Evolutionary conservation across 2,113 vertebrate genomes (phyloP).

Genomic region (Crotalus helleri): DNA sequence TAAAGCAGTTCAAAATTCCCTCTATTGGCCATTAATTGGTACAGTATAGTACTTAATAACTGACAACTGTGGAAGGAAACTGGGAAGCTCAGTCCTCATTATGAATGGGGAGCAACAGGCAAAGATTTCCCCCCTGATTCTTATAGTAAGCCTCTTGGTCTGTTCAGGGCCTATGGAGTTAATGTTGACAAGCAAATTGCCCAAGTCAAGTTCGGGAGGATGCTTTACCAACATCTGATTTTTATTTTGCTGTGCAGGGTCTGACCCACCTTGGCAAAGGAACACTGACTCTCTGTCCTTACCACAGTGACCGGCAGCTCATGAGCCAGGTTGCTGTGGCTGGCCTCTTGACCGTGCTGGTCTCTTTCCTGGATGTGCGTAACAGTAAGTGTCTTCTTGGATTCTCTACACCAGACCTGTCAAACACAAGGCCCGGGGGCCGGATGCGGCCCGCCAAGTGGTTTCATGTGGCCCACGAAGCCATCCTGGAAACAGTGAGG

Average conservation of each 20-base stretch:
- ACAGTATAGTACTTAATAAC: background rate
- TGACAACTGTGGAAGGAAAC: background rate
- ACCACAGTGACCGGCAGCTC: slow-evolving; percentile 97
- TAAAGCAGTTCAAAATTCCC: background rate
- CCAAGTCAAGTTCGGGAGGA: too few species aligned
- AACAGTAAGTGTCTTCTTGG: slow-evolving; percentile 83
- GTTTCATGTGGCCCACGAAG: too few species aligned
- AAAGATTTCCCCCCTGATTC: too few species aligned
- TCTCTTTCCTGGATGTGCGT: slow-evolving; percentile 97
- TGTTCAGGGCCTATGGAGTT: background rate
- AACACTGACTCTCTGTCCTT: slow-evolving; percentile 95
- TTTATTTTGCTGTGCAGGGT: slow-evolving; percentile 71
- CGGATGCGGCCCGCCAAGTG: too few species aligned
- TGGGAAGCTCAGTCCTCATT: background rate
- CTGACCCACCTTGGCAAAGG: slow-evolving; percentile 97
- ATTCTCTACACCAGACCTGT: background rate
- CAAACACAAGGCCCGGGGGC: too few species aligned
- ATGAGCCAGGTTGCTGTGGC: slow-evolving; percentile 98
- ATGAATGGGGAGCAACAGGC: background rate
- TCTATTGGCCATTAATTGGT: background rate
- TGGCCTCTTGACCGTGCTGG: slow-evolving; percentile 89
- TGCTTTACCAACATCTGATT: background rate
- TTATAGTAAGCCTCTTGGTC: background rate
- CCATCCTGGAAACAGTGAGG: too few species aligned
- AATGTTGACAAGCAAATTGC: too few species aligned